Percentiles rank a stretch among this genome's conserved stretches.
These are phyloP conservation scores for Hydropsyche betteni DNA, from an alignment of 2,888 invertebrate genomes.

Conservation along the genomic window DNA sequence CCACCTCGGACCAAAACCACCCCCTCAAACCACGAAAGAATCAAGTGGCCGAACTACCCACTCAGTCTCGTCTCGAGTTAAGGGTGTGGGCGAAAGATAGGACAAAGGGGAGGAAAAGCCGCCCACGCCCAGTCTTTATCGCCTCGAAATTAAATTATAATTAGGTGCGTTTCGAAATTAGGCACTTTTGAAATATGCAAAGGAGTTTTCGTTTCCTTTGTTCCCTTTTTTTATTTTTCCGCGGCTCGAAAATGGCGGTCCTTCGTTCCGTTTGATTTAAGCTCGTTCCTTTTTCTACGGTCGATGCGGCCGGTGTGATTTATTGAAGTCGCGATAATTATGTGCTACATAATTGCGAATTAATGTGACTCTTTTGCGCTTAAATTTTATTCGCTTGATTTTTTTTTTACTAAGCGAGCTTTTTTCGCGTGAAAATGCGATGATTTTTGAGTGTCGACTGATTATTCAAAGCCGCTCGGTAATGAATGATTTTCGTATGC, in stretches of 20 bases:
- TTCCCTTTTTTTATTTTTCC: constrained; percentile 15
- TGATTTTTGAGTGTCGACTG: neutral
- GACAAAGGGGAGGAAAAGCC: no score
- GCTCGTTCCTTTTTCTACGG: neutral
- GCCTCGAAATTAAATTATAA: constrained; percentile 30
- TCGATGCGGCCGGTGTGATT: constrained; percentile 6
- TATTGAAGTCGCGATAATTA: constrained; percentile 32
- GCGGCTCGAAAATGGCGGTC: neutral
- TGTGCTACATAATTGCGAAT: constrained; percentile 27
- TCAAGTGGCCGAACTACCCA: constrained; percentile 18
- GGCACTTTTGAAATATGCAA: constrained; percentile 29
- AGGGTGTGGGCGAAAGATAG: neutral
- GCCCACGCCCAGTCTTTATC: constrained; percentile 3
- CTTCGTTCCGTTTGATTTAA: constrained; percentile 7
- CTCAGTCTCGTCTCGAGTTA: constrained; percentile 39
- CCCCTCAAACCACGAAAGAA: neutral
- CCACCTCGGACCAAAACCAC: no score
- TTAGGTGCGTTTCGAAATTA: constrained; percentile 24
- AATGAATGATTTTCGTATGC: constrained; percentile 28
- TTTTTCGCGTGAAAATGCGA: constrained; percentile 7
- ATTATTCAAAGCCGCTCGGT: constrained; percentile 17
- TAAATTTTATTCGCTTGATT: neutral
- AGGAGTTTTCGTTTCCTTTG: constrained; percentile 22
- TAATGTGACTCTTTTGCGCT: constrained; percentile 6
- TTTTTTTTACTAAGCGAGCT: neutral